Percentiles rank a stretch among this genome's conserved stretches.
Conservation (phyloP, 2,888 invertebrate genomes). For the Drosophila atripex region DNA sequence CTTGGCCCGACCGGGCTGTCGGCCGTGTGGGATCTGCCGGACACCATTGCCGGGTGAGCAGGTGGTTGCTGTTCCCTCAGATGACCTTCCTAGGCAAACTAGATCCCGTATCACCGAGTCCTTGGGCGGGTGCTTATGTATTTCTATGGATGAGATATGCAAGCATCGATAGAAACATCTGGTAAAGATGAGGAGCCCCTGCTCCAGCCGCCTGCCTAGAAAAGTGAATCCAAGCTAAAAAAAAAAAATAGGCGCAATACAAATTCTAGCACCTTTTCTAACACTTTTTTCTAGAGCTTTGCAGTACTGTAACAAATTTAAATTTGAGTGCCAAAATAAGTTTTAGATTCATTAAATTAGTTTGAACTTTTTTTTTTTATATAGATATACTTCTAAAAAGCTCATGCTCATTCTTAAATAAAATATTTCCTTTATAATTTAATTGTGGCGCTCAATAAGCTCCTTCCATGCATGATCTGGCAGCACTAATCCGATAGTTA, state of each 20-base stretch:
- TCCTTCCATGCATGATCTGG: background rate
- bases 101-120: background rate
- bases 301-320: background rate
- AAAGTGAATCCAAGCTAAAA: background rate
- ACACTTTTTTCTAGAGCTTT: background rate
- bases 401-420: no score
- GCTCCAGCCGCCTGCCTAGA: background rate
- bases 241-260: background rate
- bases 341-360: no score
- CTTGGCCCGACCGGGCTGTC: background rate
- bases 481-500: background rate
- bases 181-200: background rate
- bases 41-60: background rate
- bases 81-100: background rate
- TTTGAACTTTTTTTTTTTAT: no score
- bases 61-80: background rate
- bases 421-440: no score
- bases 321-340: background rate
- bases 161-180: background rate
- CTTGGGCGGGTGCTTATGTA: background rate
- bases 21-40: background rate
- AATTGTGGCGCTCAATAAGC: background rate
- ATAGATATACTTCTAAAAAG: no score
- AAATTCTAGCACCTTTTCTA: background rate
- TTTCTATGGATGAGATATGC: background rate